phyloP scores from a whole-genome alignment of 2,888 invertebrate species.

The Mimas tiliae region DNA sequence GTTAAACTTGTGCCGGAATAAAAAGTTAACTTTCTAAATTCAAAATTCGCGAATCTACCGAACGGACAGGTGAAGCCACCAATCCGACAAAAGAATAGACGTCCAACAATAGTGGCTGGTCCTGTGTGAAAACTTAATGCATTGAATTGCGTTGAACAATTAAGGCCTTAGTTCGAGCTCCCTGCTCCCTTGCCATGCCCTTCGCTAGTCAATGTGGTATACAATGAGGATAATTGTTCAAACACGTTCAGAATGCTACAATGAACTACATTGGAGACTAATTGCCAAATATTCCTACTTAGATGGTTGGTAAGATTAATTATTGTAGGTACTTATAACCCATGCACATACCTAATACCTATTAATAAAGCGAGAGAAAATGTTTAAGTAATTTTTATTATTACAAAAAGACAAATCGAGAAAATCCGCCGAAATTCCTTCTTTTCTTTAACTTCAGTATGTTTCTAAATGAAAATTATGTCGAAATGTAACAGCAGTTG shows the following conservation, averaged over 20 bases:
- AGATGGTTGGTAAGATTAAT: not conserved
- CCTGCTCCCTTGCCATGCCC: slow-evolving; percentile 10
- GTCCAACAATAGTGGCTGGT: slow-evolving; percentile 3
- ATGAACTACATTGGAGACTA: not conserved
- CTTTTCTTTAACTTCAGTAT: not conserved
- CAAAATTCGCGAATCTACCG: slow-evolving; percentile 73
- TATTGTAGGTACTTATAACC: too few species aligned
- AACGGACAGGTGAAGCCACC: slow-evolving; percentile 50
- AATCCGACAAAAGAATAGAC: slow-evolving; percentile 29
- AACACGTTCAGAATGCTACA: not conserved
- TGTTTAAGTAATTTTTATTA: too few species aligned
- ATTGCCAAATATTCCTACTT: not conserved
- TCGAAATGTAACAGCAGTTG: too few species aligned
- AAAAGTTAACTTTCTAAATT: slow-evolving; percentile 82
- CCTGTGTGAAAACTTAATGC: slow-evolving; percentile 15
- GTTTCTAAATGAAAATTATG: not conserved
- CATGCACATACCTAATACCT: too few species aligned
- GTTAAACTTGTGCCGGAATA: slow-evolving; percentile 67
- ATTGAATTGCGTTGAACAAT: slow-evolving; percentile 36
- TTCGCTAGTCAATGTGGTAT: slow-evolving; percentile 11
- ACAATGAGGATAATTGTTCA: slow-evolving; percentile 18
- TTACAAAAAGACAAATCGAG: not conserved
- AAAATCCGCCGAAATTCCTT: not conserved
- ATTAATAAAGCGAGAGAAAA: too few species aligned
- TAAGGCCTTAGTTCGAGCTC: slow-evolving; percentile 25